Conservation (phyloP, 2,797 vertebrate genomes). For the Etheostoma perlongum region DNA sequence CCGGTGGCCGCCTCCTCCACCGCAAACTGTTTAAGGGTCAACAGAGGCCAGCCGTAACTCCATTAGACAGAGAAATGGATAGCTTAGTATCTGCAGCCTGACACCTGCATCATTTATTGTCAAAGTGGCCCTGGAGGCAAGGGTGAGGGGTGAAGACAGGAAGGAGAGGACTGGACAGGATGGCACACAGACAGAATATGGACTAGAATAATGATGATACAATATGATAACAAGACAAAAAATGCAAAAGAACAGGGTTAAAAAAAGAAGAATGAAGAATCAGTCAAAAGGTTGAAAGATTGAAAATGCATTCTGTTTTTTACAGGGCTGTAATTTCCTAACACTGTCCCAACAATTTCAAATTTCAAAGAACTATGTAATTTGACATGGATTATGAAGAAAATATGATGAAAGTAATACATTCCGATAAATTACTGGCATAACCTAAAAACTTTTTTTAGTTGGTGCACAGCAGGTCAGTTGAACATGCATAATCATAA, state of each 20-base stretch:
- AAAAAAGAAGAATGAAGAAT: background rate
- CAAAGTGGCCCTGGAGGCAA: conserved; percentile 49
- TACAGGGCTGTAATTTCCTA: no score
- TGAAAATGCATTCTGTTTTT: background rate
- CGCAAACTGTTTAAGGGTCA: conserved; percentile 71
- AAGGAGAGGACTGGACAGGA: conserved; percentile 5
- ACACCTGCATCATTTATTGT: conserved; percentile 52
- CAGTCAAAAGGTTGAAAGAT: background rate
- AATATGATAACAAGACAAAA: conserved; percentile 1
- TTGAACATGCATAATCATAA: background rate
- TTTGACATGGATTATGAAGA: background rate
- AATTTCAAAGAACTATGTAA: no score
- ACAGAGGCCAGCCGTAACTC: conserved; percentile 59
- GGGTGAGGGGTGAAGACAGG: conserved; percentile 11
- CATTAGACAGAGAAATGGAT: conserved; percentile 73
- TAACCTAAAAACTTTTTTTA: background rate
- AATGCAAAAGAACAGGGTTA: background rate
- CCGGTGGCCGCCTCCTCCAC: conserved; percentile 32
- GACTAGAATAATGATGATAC: conserved; percentile 23
- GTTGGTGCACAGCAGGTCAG: background rate
- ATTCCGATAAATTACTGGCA: background rate
- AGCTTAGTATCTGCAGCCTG: conserved; percentile 54
- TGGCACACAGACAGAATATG: conserved; percentile 11
- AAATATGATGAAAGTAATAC: background rate
- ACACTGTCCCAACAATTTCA: background rate